Evolutionary conservation across 1,140 invertebrate species (phyloP), one percentile per base, ranked within the genome.

Genomic region (Ooceraea biroi): DNA sequence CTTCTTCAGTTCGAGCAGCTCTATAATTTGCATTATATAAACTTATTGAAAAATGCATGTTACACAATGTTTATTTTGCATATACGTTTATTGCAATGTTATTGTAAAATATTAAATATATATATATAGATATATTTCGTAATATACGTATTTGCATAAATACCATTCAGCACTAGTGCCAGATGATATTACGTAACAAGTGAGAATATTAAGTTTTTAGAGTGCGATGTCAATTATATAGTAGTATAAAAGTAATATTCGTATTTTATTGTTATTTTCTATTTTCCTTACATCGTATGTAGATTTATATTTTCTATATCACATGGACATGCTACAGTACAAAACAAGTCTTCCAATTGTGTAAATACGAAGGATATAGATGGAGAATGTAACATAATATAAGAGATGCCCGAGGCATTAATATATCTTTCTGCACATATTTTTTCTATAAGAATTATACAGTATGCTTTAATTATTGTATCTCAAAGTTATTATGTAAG

Each of bases 301-400:
- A 82, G 17, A 80, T 27, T 80, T 22, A 76, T 30, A 76, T 63
- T 65, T 36, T 50, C 19, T 65, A 61, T 76, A 76, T 76, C 7
- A 66, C 22, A 25, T 65, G 36, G 52, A 48, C 2, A n/a, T 68
- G 57, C 4, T 50, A 69, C 17, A 69, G 50, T 78, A 78, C 76
- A 65, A 83, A 74, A 46, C 27, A 83, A 83, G 82, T 83, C 82
- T 83, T 83, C 82, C 82, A 77, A 82, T 50, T 74, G 74, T 80
- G 14, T 46, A 60, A 74, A 82, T 44, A 30, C 7, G 27, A 27
- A 50, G 17, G 27, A 36, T 36, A 36, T 36, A 36, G 7, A 36
- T 36, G 36, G 8, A 48, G 14, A 72, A 22, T 76, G 48, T 12
- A 82, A 61, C 71, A 46, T n/a, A n/a, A n/a, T 80, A 46, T 60